Evolutionary conservation across 1,140 invertebrate species (phyloP), one percentile per base, ranked within the genome.

Genomic region (Lysiphlebus fabarum): DNA sequence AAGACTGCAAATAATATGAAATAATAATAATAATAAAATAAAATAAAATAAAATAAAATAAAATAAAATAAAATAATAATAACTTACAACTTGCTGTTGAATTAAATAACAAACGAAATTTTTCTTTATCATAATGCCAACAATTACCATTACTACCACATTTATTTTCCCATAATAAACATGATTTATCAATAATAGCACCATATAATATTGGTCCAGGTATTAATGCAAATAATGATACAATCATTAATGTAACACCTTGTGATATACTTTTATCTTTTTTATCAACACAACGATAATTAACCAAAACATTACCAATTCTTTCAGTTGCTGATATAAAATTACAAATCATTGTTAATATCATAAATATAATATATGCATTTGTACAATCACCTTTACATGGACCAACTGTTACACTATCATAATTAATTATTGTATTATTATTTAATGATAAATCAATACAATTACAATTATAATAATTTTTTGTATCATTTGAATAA

Each of bases 141-240:
- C 86, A 87, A 66, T 87, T 86, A 12, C 85, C 86, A 56, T 69
- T 80, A 12, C 76, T 72, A 37, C 82, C 83, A 63, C 85, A 87
- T 37, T 83, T 82, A 45, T 83, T 70, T n/a, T 85, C 83, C 85
- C 86, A 87, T 43, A 86, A 80, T 36, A 86, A 62, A 62, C 86
- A 87, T 0, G 84, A 83, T 3, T 80, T 81, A 65, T 87, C 86
- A 42, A 87, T 85, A 56, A 88, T 83, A 8, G 78, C 76, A 4
- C 86, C 86, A 64, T 82, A 87, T 37, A 87, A 75, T 59, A 88
- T 87, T 3, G 86, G 86, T 9, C 84, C 84, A 7, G 86, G 86
- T 59, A 87, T 86, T 8, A 87, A 70, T 4, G 85, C 85, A 56
- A 86, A 82, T n/a, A 88, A 65, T 8, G 84, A 86, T n/a, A 87